Base-by-base conservation (phyloP, 2,113 vertebrate genomes). In the Percina caprodes region DNA sequence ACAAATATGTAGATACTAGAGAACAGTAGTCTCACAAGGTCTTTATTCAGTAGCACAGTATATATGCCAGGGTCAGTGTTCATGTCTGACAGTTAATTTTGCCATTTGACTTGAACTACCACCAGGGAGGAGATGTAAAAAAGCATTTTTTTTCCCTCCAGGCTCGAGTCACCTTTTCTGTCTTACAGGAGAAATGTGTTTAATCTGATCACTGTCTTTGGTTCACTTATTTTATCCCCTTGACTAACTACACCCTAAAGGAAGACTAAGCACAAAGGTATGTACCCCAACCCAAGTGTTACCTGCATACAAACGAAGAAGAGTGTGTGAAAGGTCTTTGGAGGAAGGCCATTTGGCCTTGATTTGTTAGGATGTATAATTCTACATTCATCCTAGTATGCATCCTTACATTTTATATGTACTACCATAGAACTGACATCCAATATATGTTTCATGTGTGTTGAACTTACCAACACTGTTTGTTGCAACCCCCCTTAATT, bases 241-340 rank as follows among this genome's bases (percentile, higher is more conserved):
- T 82, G 65, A 84, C 45, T 80, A 54, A 74, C 55, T 68, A 70
- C 35, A 45, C 69, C 76, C 73, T 56, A 51, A 71, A 80, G 84
- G 80, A 69, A 76, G 55, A 73, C 33, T 24, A 58, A 30, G 56
- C 67, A 80, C 73, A 62, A 60, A 67, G 60, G 49, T 61, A 83
- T 59, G n/a, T 63, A 33, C 10, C 39, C 39, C 39, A 42, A 42
- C 39, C 39, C 16, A 33, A 6, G 61, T 83, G 52, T 54, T 79
- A 63, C 45, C 63, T 77, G 82, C 82, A 80, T 86, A 82, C 80
- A 77, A 74, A 89, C 59, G 12, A 67, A 62, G 54, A 23, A 46
- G 10, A 75, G 58, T 54, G 58, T 79, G 30, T 30, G 30, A 75
- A 39, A 58, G 3, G 61, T 48, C 6, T 59, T 63, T 8, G 10